Conservation (phyloP, 2,113 vertebrate species). For the Corythoichthys intestinalis region DNA sequence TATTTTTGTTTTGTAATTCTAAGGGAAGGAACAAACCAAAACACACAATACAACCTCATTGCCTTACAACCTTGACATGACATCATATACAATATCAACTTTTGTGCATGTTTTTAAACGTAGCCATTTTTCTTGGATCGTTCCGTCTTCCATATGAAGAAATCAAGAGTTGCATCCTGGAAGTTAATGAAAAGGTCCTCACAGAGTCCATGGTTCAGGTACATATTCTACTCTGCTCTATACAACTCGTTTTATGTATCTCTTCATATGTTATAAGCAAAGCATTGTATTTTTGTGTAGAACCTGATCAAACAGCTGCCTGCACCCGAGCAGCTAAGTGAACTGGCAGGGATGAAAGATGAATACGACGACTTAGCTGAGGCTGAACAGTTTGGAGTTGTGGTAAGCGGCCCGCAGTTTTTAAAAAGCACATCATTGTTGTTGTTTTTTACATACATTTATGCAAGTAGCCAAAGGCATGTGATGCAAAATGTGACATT, state of each 20-base stretch:
- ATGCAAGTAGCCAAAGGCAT: slow-evolving; percentile 17
- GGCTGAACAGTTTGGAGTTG: slow-evolving; percentile 83
- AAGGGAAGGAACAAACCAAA: too few species aligned
- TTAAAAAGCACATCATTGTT: neutral
- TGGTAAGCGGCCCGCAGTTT: slow-evolving; percentile 66
- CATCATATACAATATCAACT: neutral
- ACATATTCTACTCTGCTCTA: neutral
- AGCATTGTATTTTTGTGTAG: slow-evolving; percentile 46
- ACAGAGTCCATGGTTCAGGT: slow-evolving; percentile 81
- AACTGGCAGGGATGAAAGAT: slow-evolving; percentile 78
- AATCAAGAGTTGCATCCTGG: slow-evolving; percentile 78
- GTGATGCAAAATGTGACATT: slow-evolving; percentile 5
- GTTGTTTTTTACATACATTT: slow-evolving; percentile 1
- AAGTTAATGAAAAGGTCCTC: slow-evolving; percentile 79
- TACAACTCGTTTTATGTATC: neutral
- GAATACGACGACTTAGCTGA: slow-evolving; percentile 85
- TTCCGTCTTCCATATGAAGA: slow-evolving; percentile 82
- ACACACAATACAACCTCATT: too few species aligned
- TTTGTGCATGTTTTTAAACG: slow-evolving; percentile 6
- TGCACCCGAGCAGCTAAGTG: slow-evolving; percentile 68
- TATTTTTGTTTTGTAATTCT: too few species aligned
- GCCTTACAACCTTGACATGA: too few species aligned
- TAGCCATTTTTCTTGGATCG: slow-evolving; percentile 85
- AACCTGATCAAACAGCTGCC: slow-evolving; percentile 83
- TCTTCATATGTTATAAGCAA: neutral